These are phyloP conservation scores for Pinna nobilis DNA, from an alignment of 1,140 invertebrate genomes.

Conservation along the genomic window DNA sequence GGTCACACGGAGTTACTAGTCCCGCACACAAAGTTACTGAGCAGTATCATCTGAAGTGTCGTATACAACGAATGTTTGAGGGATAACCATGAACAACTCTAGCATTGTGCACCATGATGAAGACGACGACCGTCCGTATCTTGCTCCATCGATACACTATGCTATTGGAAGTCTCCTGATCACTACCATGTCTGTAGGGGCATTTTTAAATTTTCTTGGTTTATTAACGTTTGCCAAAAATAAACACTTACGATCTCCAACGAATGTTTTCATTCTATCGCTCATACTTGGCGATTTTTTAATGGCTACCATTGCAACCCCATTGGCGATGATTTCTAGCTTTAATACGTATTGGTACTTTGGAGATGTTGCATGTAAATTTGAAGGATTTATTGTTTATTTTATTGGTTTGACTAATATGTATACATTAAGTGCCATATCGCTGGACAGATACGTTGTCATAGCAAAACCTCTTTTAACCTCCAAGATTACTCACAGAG, in stretches of 20 bases:
- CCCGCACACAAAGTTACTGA: no score
- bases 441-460: slow-evolving; percentile 60
- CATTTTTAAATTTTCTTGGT: slow-evolving; percentile 12
- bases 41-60: no score
- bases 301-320: slow-evolving; percentile 41
- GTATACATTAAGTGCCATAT: slow-evolving; percentile 56
- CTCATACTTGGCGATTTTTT: slow-evolving; percentile 52
- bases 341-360: slow-evolving; percentile 47
- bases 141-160: no score
- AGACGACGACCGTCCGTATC: no score
- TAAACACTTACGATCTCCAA: slow-evolving; percentile 57
- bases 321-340: slow-evolving; percentile 39
- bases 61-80: no score
- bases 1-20: no score
- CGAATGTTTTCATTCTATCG: slow-evolving; percentile 60
- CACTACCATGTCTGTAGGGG: neutral
- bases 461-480: slow-evolving; percentile 56
- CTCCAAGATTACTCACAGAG: slow-evolving; percentile 43
- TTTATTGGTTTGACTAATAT: slow-evolving; percentile 56
- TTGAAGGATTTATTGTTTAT: slow-evolving; percentile 57
- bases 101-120: no score
- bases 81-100: no score
- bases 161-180: neutral
- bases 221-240: slow-evolving; percentile 51
- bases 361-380: slow-evolving; percentile 43